A percentile compares a stretch with the other conserved stretches of the same genome.
phyloP scores from a whole-genome alignment of 2,797 vertebrate species.

The Toxotes lorentzi region DNA sequence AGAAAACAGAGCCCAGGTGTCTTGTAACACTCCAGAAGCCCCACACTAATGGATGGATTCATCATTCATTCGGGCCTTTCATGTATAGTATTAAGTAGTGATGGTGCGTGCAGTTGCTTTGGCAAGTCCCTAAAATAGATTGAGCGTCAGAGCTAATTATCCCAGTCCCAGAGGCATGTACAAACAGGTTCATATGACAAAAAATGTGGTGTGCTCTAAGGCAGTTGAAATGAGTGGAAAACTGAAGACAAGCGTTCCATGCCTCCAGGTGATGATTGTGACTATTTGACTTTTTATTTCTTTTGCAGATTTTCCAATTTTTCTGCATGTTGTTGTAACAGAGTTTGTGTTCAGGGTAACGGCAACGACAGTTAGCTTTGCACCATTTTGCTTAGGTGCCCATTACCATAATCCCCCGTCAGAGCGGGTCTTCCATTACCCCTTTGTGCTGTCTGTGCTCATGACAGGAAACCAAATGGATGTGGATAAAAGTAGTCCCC shows the following conservation, averaged over 20 bases:
- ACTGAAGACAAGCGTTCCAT: constrained; percentile 32
- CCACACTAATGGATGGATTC: constrained; percentile 68
- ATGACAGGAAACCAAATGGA: constrained; percentile 78
- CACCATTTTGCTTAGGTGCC: constrained; percentile 60
- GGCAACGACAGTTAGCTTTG: constrained; percentile 35
- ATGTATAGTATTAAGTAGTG: constrained; percentile 69
- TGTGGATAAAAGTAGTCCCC: constrained; percentile 70
- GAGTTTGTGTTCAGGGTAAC: constrained; percentile 31
- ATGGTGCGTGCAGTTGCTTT: constrained; percentile 68
- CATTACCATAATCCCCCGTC: constrained; percentile 77
- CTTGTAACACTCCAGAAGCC: constrained; percentile 60
- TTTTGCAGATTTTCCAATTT: constrained; percentile 40
- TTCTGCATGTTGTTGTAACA: constrained; percentile 30
- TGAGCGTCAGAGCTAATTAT: constrained; percentile 75
- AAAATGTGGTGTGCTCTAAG: constrained; percentile 34
- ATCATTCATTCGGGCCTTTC: constrained; percentile 71
- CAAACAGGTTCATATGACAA: constrained; percentile 65
- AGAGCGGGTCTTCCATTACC: constrained; percentile 63
- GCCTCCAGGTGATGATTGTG: constrained; percentile 56
- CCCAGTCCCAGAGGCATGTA: constrained; percentile 62
- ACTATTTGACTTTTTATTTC: constrained; percentile 38
- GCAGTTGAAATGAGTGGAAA: constrained; percentile 28
- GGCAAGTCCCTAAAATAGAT: constrained; percentile 72
- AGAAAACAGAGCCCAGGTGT: constrained; percentile 50
- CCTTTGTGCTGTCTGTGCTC: constrained; percentile 72